Conservation (phyloP, 2,797 vertebrate species). For the Philypnodon macrostomus region DNA sequence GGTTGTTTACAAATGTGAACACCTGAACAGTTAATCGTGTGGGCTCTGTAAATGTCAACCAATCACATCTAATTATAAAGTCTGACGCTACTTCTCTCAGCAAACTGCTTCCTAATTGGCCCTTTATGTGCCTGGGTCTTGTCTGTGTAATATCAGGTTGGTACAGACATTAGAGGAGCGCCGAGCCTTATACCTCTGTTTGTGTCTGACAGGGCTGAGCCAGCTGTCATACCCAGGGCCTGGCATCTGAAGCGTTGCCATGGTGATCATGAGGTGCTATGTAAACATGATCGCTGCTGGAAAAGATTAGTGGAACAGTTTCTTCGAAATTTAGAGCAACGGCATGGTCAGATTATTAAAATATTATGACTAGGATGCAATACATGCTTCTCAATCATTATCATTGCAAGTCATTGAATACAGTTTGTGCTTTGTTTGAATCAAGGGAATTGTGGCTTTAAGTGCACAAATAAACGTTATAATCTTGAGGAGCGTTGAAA, state of each 20-base stretch:
- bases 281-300: conserved; percentile 14
- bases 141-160: conserved; percentile 35
- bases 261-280: conserved; percentile 8
- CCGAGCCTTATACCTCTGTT: conserved; percentile 12
- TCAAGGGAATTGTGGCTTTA: background rate
- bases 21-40: background rate
- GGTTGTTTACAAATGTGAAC: background rate
- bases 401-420: background rate
- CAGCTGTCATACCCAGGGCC: conserved; percentile 4
- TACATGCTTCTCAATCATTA: background rate
- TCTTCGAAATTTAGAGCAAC: conserved; percentile 8
- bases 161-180: conserved; percentile 23
- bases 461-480: conserved; percentile 1
- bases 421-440: background rate
- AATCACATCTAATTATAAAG: conserved; percentile 20
- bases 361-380: conserved; percentile 21
- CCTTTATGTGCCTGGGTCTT: conserved; percentile 26
- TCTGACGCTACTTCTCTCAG: conserved; percentile 16
- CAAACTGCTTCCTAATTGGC: conserved; percentile 38
- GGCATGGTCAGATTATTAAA: conserved; percentile 13
- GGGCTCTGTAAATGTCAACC: conserved; percentile 1
- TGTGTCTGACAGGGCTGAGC: conserved; percentile 1
- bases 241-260: conserved; percentile 16
- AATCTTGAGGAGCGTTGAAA: conserved; percentile 2
- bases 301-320: conserved; percentile 8